Evolutionary conservation across 2,113 vertebrate species (phyloP).

Genomic region (Syngnathus floridae): DNA sequence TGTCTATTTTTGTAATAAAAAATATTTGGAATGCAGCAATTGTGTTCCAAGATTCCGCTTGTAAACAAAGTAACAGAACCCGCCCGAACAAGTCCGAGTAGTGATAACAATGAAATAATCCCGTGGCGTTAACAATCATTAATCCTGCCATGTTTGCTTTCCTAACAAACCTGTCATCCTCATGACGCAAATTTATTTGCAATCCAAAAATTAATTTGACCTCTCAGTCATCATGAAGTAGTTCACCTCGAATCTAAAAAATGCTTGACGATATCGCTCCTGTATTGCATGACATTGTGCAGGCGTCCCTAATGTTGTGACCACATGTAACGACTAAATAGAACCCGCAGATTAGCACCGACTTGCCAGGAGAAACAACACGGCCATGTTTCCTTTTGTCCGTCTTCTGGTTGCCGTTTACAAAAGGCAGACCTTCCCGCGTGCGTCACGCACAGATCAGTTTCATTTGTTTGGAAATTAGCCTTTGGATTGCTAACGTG

Average conservation of each 20-base stretch:
- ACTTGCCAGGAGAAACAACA: background rate
- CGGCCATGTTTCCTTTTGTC: constrained; percentile 25
- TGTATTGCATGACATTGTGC: background rate
- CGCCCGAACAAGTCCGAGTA: background rate
- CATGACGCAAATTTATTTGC: constrained; percentile 30
- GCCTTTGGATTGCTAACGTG: background rate
- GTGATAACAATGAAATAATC: constrained; percentile 30
- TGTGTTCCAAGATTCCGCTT: background rate
- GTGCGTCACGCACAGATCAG: constrained; percentile 53
- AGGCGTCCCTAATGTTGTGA: background rate
- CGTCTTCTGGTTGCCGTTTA: constrained; percentile 17
- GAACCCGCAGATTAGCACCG: constrained; percentile 15
- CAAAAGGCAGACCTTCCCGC: constrained; percentile 40
- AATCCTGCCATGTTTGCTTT: constrained; percentile 33
- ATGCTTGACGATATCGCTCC: too few relatives aligned
- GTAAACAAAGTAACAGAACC: constrained; percentile 22
- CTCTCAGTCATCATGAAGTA: too few relatives aligned
- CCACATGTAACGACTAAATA: background rate
- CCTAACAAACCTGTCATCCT: constrained; percentile 27
- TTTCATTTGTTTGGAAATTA: constrained; percentile 13
- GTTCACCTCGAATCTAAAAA: background rate
- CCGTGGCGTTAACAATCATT: constrained; percentile 20
- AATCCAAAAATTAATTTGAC: constrained; percentile 13
- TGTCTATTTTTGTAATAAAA: background rate
- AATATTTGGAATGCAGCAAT: background rate